phyloP scores from a whole-genome alignment of 2,888 invertebrate species.

The Lutraria lutraria region DNA sequence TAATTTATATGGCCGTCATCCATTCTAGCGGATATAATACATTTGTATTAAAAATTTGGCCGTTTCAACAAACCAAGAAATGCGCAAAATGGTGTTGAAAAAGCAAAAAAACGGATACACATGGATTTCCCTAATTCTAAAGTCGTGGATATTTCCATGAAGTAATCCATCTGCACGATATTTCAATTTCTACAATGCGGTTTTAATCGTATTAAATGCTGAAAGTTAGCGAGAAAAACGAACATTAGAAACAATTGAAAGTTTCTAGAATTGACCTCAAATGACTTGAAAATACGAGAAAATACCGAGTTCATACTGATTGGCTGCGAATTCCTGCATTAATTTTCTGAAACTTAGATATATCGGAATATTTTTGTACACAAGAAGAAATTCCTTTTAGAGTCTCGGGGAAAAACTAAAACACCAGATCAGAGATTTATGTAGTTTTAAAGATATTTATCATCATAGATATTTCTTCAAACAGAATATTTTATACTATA shows the following conservation, averaged over 20 bases:
- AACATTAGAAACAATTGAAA: neutral
- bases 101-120: neutral
- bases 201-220: neutral
- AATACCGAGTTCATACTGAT: neutral
- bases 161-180: neutral
- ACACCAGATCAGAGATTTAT: no score
- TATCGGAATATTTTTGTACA: no score
- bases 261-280: neutral
- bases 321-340: neutral
- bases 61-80: neutral
- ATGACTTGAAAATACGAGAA: neutral
- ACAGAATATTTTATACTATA: no score
- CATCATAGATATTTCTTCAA: no score
- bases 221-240: neutral
- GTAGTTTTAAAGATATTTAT: no score
- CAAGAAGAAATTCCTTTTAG: no score
- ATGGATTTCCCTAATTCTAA: neutral
- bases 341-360: no score
- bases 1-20: neutral
- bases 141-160: neutral
- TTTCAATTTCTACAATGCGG: neutral
- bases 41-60: neutral
- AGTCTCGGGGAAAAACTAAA: no score
- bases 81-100: neutral
- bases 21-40: neutral